phyloP scores from a whole-genome alignment of 2,113 vertebrate species.

The Gymnarchus niloticus region DNA sequence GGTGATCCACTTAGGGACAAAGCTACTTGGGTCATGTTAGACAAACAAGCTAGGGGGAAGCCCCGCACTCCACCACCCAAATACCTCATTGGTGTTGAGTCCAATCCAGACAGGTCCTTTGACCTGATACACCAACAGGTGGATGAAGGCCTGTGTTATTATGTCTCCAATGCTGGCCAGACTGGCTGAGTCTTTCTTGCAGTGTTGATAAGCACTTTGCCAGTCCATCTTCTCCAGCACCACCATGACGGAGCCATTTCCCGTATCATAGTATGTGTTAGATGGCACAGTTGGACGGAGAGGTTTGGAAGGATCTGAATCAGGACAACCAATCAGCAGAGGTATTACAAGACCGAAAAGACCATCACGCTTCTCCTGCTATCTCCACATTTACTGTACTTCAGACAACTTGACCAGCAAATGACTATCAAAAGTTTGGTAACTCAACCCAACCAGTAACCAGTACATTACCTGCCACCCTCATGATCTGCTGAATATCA shows the following conservation, averaged over 20 bases:
- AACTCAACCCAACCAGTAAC: too few relatives aligned
- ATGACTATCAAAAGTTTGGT: neutral
- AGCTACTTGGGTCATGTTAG: neutral
- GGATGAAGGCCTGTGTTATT: constrained; percentile 63
- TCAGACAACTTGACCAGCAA: neutral
- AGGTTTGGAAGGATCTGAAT: constrained; percentile 69
- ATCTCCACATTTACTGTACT: neutral
- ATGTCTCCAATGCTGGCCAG: constrained; percentile 77
- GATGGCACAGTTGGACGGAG: constrained; percentile 51
- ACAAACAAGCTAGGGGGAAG: neutral
- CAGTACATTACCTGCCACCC: neutral
- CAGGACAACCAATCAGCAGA: neutral
- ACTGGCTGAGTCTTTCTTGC: constrained; percentile 63
- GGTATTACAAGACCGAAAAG: neutral
- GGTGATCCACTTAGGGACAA: neutral
- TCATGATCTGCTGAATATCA: neutral
- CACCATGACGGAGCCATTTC: constrained; percentile 74
- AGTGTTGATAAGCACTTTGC: constrained; percentile 75
- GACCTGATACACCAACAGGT: constrained; percentile 58
- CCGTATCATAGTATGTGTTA: constrained; percentile 57
- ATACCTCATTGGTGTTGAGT: constrained; percentile 85
- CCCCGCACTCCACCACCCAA: neutral
- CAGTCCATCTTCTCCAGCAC: constrained; percentile 74
- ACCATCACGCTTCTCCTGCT: neutral
- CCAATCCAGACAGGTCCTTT: constrained; percentile 81